Evolutionary conservation across 2,113 vertebrate species (phyloP).

Genomic region (Phasianus colchicus): DNA sequence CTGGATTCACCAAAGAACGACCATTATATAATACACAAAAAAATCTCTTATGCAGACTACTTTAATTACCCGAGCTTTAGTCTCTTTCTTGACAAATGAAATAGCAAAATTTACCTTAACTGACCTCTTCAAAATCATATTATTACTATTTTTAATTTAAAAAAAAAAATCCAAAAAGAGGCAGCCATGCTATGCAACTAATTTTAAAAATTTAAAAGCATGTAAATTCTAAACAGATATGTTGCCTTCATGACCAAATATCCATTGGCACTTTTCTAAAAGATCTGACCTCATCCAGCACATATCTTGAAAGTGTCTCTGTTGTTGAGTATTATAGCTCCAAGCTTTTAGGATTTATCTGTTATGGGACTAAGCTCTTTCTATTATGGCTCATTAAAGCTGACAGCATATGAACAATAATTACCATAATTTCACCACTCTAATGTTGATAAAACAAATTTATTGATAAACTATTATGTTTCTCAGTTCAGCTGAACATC

Average conservation of each 20-base stretch:
- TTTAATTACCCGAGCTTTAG: not conserved
- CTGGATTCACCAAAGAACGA: not conserved
- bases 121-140: not conserved
- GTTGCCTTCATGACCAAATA: not conserved
- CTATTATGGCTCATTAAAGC: not conserved
- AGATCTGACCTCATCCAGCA: not conserved
- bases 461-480: not conserved
- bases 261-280: not conserved
- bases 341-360: not conserved
- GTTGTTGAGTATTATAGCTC: not conserved
- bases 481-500: not conserved
- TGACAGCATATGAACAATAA: not conserved
- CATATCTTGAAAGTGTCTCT: not conserved
- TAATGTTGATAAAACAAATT: not conserved
- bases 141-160: not conserved
- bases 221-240: constrained; percentile 3
- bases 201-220: not conserved
- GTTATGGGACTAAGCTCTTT: not conserved
- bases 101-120: not conserved
- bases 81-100: not conserved
- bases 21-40: not conserved
- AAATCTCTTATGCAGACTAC: not conserved
- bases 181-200: not conserved
- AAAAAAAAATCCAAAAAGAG: not conserved
- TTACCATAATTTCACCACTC: not conserved